Evolutionary conservation across 2,888 invertebrate species (phyloP).

Genomic region (Cyclophora punctaria): DNA sequence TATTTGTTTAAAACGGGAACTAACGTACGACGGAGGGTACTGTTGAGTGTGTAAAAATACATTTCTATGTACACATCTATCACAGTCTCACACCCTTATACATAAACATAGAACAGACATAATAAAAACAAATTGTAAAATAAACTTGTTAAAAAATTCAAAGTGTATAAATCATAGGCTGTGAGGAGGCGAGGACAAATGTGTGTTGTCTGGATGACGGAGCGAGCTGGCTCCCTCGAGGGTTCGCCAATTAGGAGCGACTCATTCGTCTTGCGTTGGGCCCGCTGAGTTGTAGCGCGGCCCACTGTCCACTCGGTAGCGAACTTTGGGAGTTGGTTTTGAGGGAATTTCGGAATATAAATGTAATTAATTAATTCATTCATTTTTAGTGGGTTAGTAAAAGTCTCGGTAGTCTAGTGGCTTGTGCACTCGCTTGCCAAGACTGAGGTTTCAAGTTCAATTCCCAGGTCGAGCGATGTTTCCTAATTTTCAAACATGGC

Average conservation of each 20-base stretch:
- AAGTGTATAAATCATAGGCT: conserved; percentile 5
- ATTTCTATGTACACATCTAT: too few species aligned
- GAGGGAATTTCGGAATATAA: conserved; percentile 9
- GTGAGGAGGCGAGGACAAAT: conserved; percentile 55
- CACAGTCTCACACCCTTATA: too few species aligned
- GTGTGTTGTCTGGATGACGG: conserved; percentile 48
- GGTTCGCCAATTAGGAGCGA: conserved; percentile 65
- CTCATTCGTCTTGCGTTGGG: conserved; percentile 56
- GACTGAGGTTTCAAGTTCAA: too few species aligned
- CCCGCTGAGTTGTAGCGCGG: conserved; percentile 35
- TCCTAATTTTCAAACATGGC: too few species aligned
- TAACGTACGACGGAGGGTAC: too few species aligned
- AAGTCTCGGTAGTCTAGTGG: too few species aligned
- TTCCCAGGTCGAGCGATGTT: neutral
- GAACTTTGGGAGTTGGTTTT: conserved; percentile 16
- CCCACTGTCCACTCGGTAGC: too few species aligned
- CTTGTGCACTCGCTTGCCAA: too few species aligned
- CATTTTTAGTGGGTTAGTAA: too few species aligned
- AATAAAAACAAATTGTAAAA: neutral
- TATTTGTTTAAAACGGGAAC: too few species aligned
- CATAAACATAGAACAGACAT: too few species aligned
- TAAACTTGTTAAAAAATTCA: neutral
- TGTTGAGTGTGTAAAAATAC: too few species aligned
- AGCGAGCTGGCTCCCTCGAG: conserved; percentile 56
- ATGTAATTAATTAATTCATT: neutral